Percentiles rank a stretch among this genome's conserved stretches.
phyloP scores from a whole-genome alignment of 2,797 vertebrate genomes.

The Acrossocheilus wenchowensis region DNA sequence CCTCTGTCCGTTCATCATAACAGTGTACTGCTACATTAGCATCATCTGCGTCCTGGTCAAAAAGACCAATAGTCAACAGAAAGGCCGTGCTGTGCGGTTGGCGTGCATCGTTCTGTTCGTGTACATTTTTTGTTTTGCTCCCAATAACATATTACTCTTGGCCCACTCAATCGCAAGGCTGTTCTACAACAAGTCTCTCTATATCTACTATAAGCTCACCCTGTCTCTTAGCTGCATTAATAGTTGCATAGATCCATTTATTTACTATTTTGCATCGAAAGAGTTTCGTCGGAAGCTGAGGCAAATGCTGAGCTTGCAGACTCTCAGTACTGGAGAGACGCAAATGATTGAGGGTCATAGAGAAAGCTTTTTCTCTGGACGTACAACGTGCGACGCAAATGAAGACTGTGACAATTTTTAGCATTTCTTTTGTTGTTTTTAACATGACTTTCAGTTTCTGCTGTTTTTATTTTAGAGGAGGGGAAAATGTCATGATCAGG shows the following conservation, averaged over 20 bases:
- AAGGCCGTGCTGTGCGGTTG: conserved; percentile 80
- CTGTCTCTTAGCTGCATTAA: conserved; percentile 91
- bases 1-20: conserved; percentile 85
- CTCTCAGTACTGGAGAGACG: conserved; percentile 67
- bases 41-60: conserved; percentile 82
- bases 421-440: not conserved
- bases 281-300: conserved; percentile 88
- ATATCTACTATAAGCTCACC: conserved; percentile 88
- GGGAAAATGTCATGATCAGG: not conserved
- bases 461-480: not conserved
- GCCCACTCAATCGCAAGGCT: conserved; percentile 82
- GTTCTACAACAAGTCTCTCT: conserved; percentile 75
- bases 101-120: conserved; percentile 83
- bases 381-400: conserved; percentile 62
- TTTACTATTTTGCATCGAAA: conserved; percentile 93
- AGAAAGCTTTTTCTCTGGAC: conserved; percentile 77
- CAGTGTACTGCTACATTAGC: conserved; percentile 85
- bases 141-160: conserved; percentile 88
- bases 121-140: conserved; percentile 88
- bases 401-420: conserved; percentile 40
- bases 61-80: conserved; percentile 72
- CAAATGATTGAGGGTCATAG: conserved; percentile 64
- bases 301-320: conserved; percentile 69
- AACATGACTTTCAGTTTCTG: not conserved
- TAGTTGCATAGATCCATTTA: conserved; percentile 93